phyloP scores from a whole-genome alignment of 2,888 invertebrate species.

The Andrena haemorrhoa region DNA sequence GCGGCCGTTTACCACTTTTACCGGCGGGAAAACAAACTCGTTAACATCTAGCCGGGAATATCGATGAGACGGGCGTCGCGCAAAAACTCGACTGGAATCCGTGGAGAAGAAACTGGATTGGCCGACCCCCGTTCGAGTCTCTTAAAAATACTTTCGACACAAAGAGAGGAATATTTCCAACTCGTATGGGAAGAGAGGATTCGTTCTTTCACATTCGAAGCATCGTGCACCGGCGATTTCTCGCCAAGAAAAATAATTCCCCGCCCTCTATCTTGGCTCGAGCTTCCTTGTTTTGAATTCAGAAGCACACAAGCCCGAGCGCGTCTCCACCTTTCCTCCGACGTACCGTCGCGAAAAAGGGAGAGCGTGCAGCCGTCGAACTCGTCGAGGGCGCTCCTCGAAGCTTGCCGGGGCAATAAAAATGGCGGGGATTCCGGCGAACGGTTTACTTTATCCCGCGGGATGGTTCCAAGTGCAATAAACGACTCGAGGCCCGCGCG shows the following conservation, averaged over 20 bases:
- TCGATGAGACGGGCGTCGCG: constrained; percentile 36
- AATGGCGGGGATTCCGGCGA: constrained; percentile 33
- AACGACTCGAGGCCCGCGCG: constrained; percentile 43
- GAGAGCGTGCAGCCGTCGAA: constrained; percentile 6
- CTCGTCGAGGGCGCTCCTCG: constrained; percentile 42
- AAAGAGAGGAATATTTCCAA: neutral
- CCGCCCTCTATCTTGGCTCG: neutral
- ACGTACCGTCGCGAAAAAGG: neutral
- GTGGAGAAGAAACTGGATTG: constrained; percentile 13
- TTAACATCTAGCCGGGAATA: constrained; percentile 46
- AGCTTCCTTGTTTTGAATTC: constrained; percentile 5
- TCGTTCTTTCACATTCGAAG: neutral
- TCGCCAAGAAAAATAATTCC: constrained; percentile 25
- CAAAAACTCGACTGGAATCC: constrained; percentile 18
- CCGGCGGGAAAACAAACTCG: constrained; percentile 61
- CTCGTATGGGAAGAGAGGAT: neutral
- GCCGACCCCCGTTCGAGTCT: neutral
- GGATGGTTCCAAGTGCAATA: constrained; percentile 66
- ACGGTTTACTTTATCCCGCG: constrained; percentile 56
- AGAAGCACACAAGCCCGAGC: neutral
- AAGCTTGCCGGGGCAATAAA: constrained; percentile 55
- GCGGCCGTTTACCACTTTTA: constrained; percentile 68
- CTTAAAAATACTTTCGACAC: constrained; percentile 10
- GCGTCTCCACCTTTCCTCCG: neutral
- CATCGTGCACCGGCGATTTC: neutral